Evolutionary conservation across 2,888 invertebrate species (phyloP).

Genomic region (Drosophila ezoana): DNA sequence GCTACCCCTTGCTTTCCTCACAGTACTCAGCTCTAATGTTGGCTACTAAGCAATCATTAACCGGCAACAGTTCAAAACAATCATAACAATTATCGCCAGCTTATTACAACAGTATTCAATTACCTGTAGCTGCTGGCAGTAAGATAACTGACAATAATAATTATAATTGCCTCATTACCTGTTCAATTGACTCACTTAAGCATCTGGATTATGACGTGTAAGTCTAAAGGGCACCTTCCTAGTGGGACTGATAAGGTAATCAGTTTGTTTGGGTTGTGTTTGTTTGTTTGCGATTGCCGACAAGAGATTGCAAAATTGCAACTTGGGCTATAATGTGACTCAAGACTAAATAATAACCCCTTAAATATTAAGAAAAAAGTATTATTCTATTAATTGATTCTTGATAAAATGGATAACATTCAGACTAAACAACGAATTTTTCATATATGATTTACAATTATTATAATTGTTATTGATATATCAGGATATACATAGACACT

Average conservation of each 20-base stretch:
- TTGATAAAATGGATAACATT: background rate
- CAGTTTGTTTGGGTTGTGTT: constrained; percentile 14
- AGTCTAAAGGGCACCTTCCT: constrained; percentile 44
- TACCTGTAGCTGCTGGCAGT: constrained; percentile 3
- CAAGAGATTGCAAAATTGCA: background rate
- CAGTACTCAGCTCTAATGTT: background rate
- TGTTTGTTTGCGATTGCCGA: constrained; percentile 2
- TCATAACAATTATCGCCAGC: constrained; percentile 16
- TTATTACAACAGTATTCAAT: constrained; percentile 39
- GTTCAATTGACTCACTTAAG: constrained; percentile 43
- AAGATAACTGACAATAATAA: constrained; percentile 15
- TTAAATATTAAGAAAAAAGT: background rate
- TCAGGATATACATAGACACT: too few species aligned
- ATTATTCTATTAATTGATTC: too few species aligned
- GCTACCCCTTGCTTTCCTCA: constrained; percentile 1
- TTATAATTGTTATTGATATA: too few species aligned
- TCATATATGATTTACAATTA: too few species aligned
- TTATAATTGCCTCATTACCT: constrained; percentile 17
- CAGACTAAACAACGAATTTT: background rate
- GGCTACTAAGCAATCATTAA: constrained; percentile 3
- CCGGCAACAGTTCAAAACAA: background rate
- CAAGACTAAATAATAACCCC: background rate
- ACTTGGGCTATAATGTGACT: background rate
- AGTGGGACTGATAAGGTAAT: constrained; percentile 23
- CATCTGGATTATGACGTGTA: constrained; percentile 51